phyloP scores from a whole-genome alignment of 2,888 invertebrate genomes.

The Mythimna loreyi region DNA sequence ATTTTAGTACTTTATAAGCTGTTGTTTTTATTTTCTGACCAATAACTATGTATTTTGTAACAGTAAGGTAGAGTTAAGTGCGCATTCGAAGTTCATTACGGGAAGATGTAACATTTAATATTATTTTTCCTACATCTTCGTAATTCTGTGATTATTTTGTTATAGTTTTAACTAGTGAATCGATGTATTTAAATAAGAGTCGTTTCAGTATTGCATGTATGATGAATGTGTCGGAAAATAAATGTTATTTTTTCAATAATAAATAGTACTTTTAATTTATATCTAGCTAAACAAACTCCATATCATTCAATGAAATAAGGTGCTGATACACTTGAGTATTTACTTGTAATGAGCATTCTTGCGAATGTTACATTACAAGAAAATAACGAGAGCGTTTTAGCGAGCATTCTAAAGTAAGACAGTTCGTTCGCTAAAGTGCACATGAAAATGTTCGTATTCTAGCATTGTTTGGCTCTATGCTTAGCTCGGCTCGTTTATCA shows the following conservation, averaged over 20 bases:
- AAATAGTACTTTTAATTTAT: constrained; percentile 12
- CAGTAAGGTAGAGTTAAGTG: constrained; percentile 84
- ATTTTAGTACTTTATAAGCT: constrained; percentile 78
- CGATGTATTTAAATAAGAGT: constrained; percentile 83
- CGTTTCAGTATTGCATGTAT: constrained; percentile 87
- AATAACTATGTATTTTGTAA: constrained; percentile 84
- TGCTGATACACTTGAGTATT: no score
- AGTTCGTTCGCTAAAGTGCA: no score
- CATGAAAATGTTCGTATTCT: no score
- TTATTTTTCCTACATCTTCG: constrained; percentile 85
- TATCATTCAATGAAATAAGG: background rate
- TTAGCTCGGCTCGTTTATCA: no score
- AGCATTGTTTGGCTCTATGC: no score
- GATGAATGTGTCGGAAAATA: constrained; percentile 88
- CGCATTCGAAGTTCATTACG: constrained; percentile 82
- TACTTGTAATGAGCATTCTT: no score
- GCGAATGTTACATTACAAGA: no score
- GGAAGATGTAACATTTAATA: constrained; percentile 81
- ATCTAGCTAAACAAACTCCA: background rate
- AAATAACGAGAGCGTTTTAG: no score
- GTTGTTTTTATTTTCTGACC: constrained; percentile 88
- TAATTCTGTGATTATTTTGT: constrained; percentile 88
- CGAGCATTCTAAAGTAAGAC: no score
- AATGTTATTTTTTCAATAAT: constrained; percentile 87
- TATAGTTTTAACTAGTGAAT: constrained; percentile 85